A percentile compares a stretch with the other conserved stretches of the same genome.
Conservation (phyloP, 1,140 invertebrate species). For the Bilobella aurantiaca region DNA sequence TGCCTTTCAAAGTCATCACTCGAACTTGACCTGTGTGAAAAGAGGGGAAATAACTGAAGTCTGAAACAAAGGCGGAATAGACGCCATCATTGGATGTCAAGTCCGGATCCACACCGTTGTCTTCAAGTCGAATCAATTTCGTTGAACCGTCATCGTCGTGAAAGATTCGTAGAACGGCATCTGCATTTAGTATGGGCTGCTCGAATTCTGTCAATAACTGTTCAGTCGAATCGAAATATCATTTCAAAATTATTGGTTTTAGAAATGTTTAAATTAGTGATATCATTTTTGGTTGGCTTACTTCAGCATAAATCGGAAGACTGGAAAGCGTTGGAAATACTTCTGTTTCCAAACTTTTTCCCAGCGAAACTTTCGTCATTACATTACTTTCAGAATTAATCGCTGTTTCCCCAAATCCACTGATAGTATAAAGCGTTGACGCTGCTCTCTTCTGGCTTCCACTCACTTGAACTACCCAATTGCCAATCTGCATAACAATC, state of each 20-base stretch:
- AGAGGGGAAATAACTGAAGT: neutral
- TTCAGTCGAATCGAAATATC: neutral
- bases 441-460: neutral
- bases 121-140: neutral
- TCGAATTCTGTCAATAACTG: neutral
- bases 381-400: neutral
- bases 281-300: neutral
- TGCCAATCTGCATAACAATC: neutral
- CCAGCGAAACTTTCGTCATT: neutral
- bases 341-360: neutral
- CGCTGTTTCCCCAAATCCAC: neutral
- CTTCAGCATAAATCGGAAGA: neutral
- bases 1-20: neutral
- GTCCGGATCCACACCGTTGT: conserved; percentile 23
- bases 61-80: conserved; percentile 13
- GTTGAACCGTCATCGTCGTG: neutral
- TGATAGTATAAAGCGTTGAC: neutral
- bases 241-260: neutral
- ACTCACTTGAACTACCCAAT: neutral
- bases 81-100: conserved; percentile 19
- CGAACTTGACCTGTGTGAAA: conserved; percentile 13
- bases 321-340: neutral
- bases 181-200: conserved; percentile 16
- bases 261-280: neutral
- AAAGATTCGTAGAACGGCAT: conserved; percentile 10